Evolutionary conservation across 2,888 invertebrate species (phyloP).

Genomic region (Oxystoma pomonae): DNA sequence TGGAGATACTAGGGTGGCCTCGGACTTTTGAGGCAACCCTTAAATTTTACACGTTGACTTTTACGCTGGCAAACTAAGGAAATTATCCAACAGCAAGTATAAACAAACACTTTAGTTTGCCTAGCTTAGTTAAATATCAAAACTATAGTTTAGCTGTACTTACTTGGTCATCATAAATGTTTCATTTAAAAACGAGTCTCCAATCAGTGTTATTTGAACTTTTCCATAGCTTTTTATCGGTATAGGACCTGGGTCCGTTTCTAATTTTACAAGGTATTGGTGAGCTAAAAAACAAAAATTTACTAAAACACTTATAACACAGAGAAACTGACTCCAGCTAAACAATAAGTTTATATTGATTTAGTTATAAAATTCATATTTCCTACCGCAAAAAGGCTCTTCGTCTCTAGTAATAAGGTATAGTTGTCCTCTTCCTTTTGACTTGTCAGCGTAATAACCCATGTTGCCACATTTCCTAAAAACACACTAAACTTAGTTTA

Average conservation of each 20-base stretch:
- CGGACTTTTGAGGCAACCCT: too few relatives aligned
- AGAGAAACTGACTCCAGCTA: too few relatives aligned
- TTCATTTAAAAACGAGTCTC: slow-evolving; percentile 79
- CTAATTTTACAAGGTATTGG: slow-evolving; percentile 80
- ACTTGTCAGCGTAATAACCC: slow-evolving; percentile 89
- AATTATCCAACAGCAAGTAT: too few relatives aligned
- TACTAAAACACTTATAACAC: not conserved
- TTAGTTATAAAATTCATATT: not conserved
- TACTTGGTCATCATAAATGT: slow-evolving; percentile 84
- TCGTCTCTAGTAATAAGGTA: slow-evolving; percentile 86
- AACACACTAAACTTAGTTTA: slow-evolving; percentile 15
- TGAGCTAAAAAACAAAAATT: slow-evolving; percentile 59
- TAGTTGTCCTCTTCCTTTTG: slow-evolving; percentile 78
- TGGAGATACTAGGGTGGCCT: too few relatives aligned
- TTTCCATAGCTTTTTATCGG: slow-evolving; percentile 74
- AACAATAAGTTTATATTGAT: too few relatives aligned
- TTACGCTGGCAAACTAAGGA: too few relatives aligned
- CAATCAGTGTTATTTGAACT: slow-evolving; percentile 73
- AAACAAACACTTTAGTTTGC: too few relatives aligned
- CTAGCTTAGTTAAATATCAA: not conserved
- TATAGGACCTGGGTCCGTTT: slow-evolving; percentile 64
- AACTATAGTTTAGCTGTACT: slow-evolving; percentile 14
- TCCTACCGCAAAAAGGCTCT: slow-evolving; percentile 85
- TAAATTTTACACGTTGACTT: too few relatives aligned
- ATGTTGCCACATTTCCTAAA: slow-evolving; percentile 73